These are phyloP conservation scores for Fukomys damarensis DNA, from an alignment of 2,113 vertebrate genomes.

Conservation along the genomic window DNA sequence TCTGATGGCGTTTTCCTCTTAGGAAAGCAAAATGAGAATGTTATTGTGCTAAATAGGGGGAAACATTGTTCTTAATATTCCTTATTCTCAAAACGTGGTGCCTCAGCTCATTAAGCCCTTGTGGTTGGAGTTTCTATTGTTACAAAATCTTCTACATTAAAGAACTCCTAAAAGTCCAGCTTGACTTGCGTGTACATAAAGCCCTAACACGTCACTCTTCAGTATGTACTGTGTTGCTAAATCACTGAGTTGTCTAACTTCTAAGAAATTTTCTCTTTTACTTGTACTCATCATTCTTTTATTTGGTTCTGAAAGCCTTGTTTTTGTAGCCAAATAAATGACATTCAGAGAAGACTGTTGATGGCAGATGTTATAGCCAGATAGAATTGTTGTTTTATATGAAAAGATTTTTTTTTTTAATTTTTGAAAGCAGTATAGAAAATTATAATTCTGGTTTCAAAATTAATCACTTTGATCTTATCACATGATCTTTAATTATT, in stretches of 20 bases:
- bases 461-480: constrained; percentile 55
- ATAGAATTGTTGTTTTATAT: not conserved
- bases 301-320: constrained; percentile 16
- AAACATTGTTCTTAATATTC: not conserved
- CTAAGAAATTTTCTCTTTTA: constrained; percentile 45
- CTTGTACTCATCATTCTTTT: not conserved
- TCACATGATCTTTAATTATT: not conserved
- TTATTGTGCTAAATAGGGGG: not conserved
- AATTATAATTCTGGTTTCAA: constrained; percentile 40
- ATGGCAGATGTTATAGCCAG: not conserved
- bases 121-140: not conserved
- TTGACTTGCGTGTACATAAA: not conserved
- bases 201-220: not conserved
- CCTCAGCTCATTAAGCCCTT: not conserved
- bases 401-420: not conserved
- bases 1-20: not conserved
- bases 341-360: not conserved
- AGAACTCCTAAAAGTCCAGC: not conserved
- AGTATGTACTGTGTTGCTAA: not conserved
- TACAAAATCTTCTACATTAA: not conserved
- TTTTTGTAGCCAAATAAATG: constrained; percentile 24
- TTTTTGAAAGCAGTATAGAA: constrained; percentile 10
- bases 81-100: not conserved
- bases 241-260: not conserved
- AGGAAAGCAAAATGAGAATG: not conserved